Evolutionary conservation across 2,113 vertebrate genomes (phyloP).

Genomic region (Orthochromis indermauri): DNA sequence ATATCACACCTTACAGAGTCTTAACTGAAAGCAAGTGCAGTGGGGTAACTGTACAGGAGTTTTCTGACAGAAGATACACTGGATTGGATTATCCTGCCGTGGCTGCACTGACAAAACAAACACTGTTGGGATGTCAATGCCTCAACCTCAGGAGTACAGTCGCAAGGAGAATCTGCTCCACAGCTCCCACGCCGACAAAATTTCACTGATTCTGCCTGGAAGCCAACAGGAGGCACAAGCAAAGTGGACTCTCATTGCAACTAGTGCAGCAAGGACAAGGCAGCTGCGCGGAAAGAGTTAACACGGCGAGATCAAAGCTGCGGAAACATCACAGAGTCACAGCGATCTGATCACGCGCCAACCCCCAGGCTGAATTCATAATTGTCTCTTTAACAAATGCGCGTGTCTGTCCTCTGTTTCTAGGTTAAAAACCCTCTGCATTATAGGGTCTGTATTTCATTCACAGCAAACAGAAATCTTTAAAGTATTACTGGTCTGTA

Average conservation of each 20-base stretch:
- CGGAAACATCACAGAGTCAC: conserved; percentile 46
- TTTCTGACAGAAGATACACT: neutral
- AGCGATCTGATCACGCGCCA: conserved; percentile 34
- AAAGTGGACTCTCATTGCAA: neutral
- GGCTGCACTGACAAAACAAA: neutral
- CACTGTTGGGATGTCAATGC: neutral
- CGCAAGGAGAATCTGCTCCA: neutral
- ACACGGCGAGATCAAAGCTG: conserved; percentile 48
- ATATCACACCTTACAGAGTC: neutral
- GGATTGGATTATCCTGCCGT: neutral
- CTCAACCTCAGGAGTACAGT: neutral
- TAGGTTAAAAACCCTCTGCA: conserved; percentile 24
- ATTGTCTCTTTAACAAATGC: conserved; percentile 42
- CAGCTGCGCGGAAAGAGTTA: conserved; percentile 27
- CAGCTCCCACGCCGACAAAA: conserved; percentile 40
- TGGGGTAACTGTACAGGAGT: neutral
- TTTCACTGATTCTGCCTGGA: conserved; percentile 26
- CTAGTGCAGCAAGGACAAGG: neutral
- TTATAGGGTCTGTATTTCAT: neutral
- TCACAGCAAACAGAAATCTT: neutral
- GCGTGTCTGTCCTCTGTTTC: conserved; percentile 23
- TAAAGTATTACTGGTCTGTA: neutral
- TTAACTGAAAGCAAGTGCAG: neutral
- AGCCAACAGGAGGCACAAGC: conserved; percentile 21
- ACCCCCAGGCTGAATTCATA: conserved; percentile 39